These are phyloP conservation scores for Loripinus fragilis DNA, from an alignment of 2,888 invertebrate genomes.

Conservation along the genomic window DNA sequence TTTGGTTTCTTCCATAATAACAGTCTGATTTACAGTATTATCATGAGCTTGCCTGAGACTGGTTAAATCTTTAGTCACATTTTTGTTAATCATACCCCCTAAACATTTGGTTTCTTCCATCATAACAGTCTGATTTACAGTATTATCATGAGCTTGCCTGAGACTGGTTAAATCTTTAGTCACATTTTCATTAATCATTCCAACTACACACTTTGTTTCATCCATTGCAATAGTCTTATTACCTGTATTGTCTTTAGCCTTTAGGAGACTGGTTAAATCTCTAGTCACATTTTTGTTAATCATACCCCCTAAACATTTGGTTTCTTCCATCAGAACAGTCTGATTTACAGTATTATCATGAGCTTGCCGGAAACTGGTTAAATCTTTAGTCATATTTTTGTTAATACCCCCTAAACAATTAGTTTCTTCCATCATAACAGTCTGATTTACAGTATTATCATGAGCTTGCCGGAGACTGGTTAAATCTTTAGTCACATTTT, in stretches of 20 bases:
- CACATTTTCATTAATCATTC: neutral
- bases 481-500: conserved; percentile 1
- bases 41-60: neutral
- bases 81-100: neutral
- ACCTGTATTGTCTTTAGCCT: too few species aligned
- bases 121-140: neutral
- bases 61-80: neutral
- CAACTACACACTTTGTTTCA: conserved; percentile 37
- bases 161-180: neutral
- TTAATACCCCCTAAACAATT: conserved; percentile 35
- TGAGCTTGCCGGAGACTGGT: neutral
- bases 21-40: conserved; percentile 11
- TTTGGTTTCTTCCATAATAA: conserved; percentile 25
- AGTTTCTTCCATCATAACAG: conserved; percentile 35
- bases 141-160: neutral
- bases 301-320: conserved; percentile 25
- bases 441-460: neutral
- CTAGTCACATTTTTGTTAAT: conserved; percentile 9
- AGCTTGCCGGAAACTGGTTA: neutral
- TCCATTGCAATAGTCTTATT: conserved; percentile 23
- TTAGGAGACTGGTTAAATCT: neutral
- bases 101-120: conserved; percentile 25
- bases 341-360: conserved; percentile 3
- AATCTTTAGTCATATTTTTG: conserved; percentile 18
- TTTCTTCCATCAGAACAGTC: conserved; percentile 21